These are phyloP conservation scores for Xenus cinereus DNA, from an alignment of 2,113 vertebrate species.

Conservation along the genomic window DNA sequence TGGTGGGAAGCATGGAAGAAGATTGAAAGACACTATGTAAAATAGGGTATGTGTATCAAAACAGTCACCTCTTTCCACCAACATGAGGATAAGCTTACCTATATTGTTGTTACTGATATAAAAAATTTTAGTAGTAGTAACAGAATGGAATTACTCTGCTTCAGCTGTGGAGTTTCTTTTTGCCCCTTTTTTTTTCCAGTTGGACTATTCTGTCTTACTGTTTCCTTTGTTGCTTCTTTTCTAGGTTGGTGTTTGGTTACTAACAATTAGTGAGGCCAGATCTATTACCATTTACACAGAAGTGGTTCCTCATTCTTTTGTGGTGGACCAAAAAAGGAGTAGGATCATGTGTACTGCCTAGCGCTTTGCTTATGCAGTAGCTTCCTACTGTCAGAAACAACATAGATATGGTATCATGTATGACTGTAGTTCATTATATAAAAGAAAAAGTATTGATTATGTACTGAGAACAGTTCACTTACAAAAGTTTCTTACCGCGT, in stretches of 20 bases:
- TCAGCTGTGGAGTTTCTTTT: background rate
- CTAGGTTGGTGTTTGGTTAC: background rate
- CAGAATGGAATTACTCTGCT: background rate
- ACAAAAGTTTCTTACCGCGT: background rate
- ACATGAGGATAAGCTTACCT: background rate
- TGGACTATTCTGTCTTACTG: background rate
- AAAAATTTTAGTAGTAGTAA: background rate
- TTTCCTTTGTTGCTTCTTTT: background rate
- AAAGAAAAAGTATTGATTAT: background rate
- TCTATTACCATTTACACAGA: background rate
- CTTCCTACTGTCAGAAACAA: background rate
- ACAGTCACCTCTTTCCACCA: background rate
- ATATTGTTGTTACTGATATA: background rate
- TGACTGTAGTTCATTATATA: background rate
- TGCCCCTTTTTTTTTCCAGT: background rate
- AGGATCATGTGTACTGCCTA: background rate
- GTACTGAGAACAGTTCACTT: background rate
- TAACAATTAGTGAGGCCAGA: background rate
- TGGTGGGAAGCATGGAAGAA: background rate
- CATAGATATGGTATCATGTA: background rate
- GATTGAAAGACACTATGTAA: background rate
- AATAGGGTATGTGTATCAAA: background rate
- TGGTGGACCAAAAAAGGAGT: background rate
- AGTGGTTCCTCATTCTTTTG: background rate
- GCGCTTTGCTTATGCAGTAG: background rate